Evolutionary conservation across 2,888 invertebrate species (phyloP).

Genomic region (Heteromyza rotundicornis): DNA sequence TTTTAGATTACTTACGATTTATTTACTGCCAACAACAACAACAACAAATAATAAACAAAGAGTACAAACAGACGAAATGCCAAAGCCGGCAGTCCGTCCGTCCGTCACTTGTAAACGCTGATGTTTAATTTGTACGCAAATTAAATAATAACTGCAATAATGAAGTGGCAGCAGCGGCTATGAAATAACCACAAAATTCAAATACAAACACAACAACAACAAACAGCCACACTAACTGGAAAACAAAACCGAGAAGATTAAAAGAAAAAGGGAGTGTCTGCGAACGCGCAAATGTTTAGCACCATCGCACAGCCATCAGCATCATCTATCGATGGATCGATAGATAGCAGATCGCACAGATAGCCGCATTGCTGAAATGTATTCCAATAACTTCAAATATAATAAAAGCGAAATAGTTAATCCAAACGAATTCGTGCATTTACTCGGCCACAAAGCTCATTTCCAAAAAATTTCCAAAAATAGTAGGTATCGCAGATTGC

Average conservation of each 20-base stretch:
- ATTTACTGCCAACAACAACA: too few relatives aligned
- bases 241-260: not conserved
- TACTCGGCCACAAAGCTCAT: not conserved
- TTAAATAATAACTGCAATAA: not conserved
- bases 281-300: not conserved
- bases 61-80: too few relatives aligned
- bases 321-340: too few relatives aligned
- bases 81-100: too few relatives aligned
- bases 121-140: constrained; percentile 5
- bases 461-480: not conserved
- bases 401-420: too few relatives aligned
- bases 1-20: constrained; percentile 5
- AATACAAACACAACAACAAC: not conserved
- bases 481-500: not conserved
- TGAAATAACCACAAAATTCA: not conserved
- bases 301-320: not conserved
- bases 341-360: too few relatives aligned
- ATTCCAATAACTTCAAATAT: too few relatives aligned
- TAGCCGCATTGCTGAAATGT: too few relatives aligned
- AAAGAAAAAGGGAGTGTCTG: not conserved
- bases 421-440: not conserved
- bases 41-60: too few relatives aligned
- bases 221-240: not conserved
- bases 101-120: not conserved
- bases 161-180: not conserved